Evolutionary conservation across 1,140 invertebrate species (phyloP).

Genomic region (Potamilus streckersoni): DNA sequence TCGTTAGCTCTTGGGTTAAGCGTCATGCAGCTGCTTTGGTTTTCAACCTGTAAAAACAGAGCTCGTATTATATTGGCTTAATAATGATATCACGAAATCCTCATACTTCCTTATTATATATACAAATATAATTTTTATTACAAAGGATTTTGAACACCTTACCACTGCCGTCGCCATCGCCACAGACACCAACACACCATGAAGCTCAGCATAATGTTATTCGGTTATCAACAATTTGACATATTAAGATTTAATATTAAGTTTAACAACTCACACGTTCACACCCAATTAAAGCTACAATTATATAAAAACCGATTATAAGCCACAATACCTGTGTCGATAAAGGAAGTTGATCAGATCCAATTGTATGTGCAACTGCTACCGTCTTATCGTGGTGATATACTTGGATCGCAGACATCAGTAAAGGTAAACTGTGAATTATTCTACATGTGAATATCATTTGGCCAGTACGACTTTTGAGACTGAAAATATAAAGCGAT

Average conservation of each 20-base stretch:
- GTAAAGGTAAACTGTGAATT: slow-evolving; percentile 60
- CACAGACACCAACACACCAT: too few relatives aligned
- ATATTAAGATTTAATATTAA: not conserved
- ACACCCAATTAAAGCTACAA: too few relatives aligned
- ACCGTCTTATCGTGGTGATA: slow-evolving; percentile 62
- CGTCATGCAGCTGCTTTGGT: slow-evolving; percentile 6
- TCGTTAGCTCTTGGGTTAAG: slow-evolving; percentile 48
- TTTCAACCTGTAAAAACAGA: too few relatives aligned
- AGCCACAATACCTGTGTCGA: slow-evolving; percentile 45
- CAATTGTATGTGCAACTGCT: slow-evolving; percentile 62
- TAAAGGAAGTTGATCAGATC: slow-evolving; percentile 59
- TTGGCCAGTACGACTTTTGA: slow-evolving; percentile 43
- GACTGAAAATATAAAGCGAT: slow-evolving; percentile 32
- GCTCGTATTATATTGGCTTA: too few relatives aligned
- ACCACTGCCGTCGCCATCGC: too few relatives aligned
- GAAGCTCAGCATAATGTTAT: too few relatives aligned
- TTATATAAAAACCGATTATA: too few relatives aligned
- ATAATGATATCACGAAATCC: too few relatives aligned
- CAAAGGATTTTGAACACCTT: too few relatives aligned
- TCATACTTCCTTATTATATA: too few relatives aligned
- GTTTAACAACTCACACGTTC: too few relatives aligned
- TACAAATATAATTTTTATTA: too few relatives aligned
- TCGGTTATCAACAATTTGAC: not conserved
- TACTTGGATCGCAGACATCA: slow-evolving; percentile 64
- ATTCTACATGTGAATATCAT: slow-evolving; percentile 57